These are phyloP conservation scores for Tuberolachnus salignus DNA, from an alignment of 2,888 invertebrate species.

Conservation along the genomic window DNA sequence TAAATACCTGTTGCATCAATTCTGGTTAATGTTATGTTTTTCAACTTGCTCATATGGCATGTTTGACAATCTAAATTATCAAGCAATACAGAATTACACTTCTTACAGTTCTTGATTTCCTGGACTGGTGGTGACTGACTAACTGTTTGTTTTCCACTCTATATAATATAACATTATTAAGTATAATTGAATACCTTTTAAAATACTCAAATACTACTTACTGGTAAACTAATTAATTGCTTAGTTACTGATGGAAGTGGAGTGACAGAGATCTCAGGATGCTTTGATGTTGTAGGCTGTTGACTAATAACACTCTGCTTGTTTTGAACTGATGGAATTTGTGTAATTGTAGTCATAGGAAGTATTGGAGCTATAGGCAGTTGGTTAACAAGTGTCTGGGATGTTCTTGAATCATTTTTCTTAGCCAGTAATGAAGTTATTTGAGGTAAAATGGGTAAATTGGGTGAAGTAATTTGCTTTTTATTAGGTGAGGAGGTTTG, in stretches of 20 bases:
- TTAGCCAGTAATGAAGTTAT: not conserved
- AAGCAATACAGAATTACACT: not conserved
- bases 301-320: not conserved
- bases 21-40: constrained; percentile 21
- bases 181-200: not conserved
- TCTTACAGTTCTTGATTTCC: constrained; percentile 7
- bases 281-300: constrained; percentile 4
- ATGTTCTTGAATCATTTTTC: constrained; percentile 6
- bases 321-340: not conserved
- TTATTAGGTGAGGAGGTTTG: not conserved
- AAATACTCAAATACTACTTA: not conserved
- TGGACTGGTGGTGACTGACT: not conserved
- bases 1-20: constrained; percentile 29
- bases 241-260: not conserved
- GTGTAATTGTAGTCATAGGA: not conserved
- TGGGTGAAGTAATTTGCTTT: not conserved
- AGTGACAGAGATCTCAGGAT: no score
- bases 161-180: not conserved
- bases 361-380: not conserved
- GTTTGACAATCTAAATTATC: constrained; percentile 10
- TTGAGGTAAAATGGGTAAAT: not conserved
- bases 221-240: not conserved
- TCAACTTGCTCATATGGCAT: constrained; percentile 16
- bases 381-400: not conserved
- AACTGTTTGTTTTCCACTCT: constrained; percentile 3